These are phyloP conservation scores for Danaus melanippus DNA, from an alignment of 1,140 invertebrate species.

Conservation along the genomic window DNA sequence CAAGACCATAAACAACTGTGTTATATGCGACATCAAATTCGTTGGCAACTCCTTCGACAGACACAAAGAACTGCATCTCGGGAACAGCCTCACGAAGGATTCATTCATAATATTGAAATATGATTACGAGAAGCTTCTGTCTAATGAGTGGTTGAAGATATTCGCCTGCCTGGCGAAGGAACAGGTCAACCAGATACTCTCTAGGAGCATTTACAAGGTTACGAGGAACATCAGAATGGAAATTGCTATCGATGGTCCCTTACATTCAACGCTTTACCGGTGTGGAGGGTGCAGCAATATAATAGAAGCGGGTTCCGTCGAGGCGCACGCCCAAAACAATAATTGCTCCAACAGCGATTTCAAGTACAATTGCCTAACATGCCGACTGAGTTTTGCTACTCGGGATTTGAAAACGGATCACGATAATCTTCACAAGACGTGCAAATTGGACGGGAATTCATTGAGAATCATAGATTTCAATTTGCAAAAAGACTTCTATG, in stretches of 20 bases:
- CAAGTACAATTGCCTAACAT: slow-evolving; percentile 15
- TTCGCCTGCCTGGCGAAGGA: slow-evolving; percentile 19
- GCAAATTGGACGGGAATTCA: slow-evolving; percentile 4
- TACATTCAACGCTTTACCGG: slow-evolving; percentile 20
- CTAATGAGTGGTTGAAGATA: slow-evolving; percentile 21
- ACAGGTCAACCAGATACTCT: slow-evolving; percentile 22
- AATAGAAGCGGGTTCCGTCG: slow-evolving; percentile 12
- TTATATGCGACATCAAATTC: slow-evolving; percentile 17
- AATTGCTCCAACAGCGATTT: slow-evolving; percentile 6
- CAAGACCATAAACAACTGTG: slow-evolving; percentile 14
- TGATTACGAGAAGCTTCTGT: slow-evolving; percentile 19
- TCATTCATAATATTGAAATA: slow-evolving; percentile 26
- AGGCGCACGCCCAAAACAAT: slow-evolving; percentile 17
- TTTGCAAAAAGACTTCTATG: slow-evolving; percentile 11
- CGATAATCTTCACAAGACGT: slow-evolving; percentile 12
- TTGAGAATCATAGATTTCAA: slow-evolving; percentile 22
- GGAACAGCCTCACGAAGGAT: slow-evolving; percentile 8
- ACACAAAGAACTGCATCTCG: slow-evolving; percentile 19
- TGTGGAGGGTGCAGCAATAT: slow-evolving; percentile 22
- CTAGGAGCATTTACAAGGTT: slow-evolving; percentile 26
- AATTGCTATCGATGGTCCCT: slow-evolving; percentile 18
- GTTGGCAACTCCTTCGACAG: slow-evolving; percentile 12
- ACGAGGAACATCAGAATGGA: slow-evolving; percentile 19
- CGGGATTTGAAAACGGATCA: slow-evolving; percentile 7
- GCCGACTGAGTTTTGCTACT: slow-evolving; percentile 14